Conservation (phyloP, 1,140 invertebrate species). For the Rhizoglyphus robini region DNA sequence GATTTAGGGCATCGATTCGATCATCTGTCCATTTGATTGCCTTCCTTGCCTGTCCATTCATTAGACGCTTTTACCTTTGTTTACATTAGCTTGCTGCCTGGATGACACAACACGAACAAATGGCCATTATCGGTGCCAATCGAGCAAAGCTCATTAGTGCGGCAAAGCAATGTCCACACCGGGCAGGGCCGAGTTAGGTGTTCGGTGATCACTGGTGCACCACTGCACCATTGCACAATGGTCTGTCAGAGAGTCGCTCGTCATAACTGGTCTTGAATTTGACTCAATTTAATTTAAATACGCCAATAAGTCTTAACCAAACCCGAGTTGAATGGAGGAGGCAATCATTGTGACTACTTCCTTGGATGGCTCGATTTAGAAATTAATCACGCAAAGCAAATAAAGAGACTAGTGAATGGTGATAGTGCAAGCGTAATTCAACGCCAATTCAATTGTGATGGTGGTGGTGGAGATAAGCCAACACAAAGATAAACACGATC, state of each 20-base stretch:
- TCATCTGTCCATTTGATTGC: background rate
- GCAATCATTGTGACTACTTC: no score
- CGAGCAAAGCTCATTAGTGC: background rate
- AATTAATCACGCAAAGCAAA: constrained; percentile 14
- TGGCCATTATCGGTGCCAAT: background rate
- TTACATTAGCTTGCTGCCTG: background rate
- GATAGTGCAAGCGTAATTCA: background rate
- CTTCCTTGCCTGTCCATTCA: background rate
- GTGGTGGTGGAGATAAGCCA: background rate
- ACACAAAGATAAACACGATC: constrained; percentile 1
- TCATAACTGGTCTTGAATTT: no score
- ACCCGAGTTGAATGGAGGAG: no score
- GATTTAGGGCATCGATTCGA: background rate
- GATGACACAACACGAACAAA: background rate
- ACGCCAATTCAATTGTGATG: background rate
- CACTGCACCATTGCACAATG: no score
- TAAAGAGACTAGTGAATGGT: background rate
- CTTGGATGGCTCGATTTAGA: constrained; percentile 1
- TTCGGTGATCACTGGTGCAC: no score
- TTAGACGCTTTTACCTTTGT: background rate
- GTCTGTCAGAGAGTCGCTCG: no score
- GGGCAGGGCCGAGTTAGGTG: no score
- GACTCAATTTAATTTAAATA: no score
- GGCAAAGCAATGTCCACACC: no score
- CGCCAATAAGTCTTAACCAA: no score